phyloP scores from a whole-genome alignment of 2,113 vertebrate genomes.

The Heterotilapia buettikoferi region DNA sequence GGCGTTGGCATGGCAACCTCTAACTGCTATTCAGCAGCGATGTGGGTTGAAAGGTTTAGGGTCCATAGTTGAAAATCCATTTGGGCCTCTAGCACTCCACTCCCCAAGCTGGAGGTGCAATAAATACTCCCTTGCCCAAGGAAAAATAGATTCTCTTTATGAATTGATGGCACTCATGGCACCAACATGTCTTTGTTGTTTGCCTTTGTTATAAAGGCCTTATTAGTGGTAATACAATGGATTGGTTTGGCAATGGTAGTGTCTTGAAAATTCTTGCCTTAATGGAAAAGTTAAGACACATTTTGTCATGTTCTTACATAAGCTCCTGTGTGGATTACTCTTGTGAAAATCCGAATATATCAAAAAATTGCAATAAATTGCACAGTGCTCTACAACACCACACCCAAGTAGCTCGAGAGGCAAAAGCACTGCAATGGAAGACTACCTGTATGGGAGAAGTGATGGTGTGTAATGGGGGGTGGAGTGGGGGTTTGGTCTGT shows the following conservation, averaged over 20 bases:
- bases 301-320: background rate
- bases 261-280: slow-evolving; percentile 8
- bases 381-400: background rate
- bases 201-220: slow-evolving; percentile 39
- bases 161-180: slow-evolving; percentile 71
- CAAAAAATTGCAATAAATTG: slow-evolving; percentile 10
- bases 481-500: slow-evolving; percentile 21
- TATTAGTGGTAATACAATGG: slow-evolving; percentile 38
- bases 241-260: slow-evolving; percentile 27
- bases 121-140: slow-evolving; percentile 69
- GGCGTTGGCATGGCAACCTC: slow-evolving; percentile 97
- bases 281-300: slow-evolving; percentile 24
- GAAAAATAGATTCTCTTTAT: slow-evolving; percentile 68
- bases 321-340: background rate
- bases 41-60: slow-evolving; percentile 91
- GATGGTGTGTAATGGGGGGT: background rate
- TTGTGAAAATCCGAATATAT: slow-evolving; percentile 1
- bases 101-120: slow-evolving; percentile 68
- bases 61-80: slow-evolving; percentile 97
- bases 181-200: slow-evolving; percentile 48
- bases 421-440: background rate
- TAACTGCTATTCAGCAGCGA: slow-evolving; percentile 92
- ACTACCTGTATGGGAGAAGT: background rate
- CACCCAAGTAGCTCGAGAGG: background rate
- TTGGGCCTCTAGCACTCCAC: slow-evolving; percentile 83